Percentiles rank a stretch among this genome's conserved stretches.
These are phyloP conservation scores for Percina caprodes DNA, from an alignment of 2,113 vertebrate species.

Conservation along the genomic window DNA sequence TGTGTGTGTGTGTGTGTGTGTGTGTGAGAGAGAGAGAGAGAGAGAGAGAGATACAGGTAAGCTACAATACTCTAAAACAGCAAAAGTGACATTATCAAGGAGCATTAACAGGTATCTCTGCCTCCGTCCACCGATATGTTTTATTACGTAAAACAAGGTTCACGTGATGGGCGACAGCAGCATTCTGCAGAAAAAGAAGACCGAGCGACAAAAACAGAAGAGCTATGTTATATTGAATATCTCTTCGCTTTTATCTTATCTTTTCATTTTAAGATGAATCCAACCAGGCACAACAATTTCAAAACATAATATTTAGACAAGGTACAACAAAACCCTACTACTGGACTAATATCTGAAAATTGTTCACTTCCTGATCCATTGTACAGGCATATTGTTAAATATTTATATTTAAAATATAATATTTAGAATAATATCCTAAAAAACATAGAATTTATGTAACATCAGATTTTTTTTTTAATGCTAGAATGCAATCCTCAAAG, in stretches of 20 bases:
- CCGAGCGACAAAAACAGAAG: constrained; percentile 23
- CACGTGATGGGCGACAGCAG: constrained; percentile 6
- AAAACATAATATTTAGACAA: constrained; percentile 1
- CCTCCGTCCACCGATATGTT: constrained; percentile 45
- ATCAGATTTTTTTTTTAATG: not conserved
- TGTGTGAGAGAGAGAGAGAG: not conserved
- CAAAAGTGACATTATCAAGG: constrained; percentile 78
- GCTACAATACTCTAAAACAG: constrained; percentile 61
- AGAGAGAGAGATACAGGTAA: constrained; percentile 58
- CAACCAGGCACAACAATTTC: constrained; percentile 15
- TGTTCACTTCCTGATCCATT: not conserved
- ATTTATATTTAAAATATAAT: too few relatives aligned
- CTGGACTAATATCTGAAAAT: not conserved
- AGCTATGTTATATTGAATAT: constrained; percentile 7
- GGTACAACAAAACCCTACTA: not conserved
- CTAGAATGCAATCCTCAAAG: not conserved
- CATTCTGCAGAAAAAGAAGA: constrained; percentile 21
- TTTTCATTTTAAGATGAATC: constrained; percentile 28
- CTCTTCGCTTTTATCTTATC: constrained; percentile 16
- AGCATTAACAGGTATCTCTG: constrained; percentile 70
- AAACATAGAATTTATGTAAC: not conserved
- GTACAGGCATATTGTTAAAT: not conserved
- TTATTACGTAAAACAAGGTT: constrained; percentile 53
- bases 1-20: not conserved
- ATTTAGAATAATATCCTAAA: not conserved